A percentile compares a stretch with the other conserved stretches of the same genome.
phyloP scores from a whole-genome alignment of 1,140 invertebrate genomes.

The Parapsyche elsis region DNA sequence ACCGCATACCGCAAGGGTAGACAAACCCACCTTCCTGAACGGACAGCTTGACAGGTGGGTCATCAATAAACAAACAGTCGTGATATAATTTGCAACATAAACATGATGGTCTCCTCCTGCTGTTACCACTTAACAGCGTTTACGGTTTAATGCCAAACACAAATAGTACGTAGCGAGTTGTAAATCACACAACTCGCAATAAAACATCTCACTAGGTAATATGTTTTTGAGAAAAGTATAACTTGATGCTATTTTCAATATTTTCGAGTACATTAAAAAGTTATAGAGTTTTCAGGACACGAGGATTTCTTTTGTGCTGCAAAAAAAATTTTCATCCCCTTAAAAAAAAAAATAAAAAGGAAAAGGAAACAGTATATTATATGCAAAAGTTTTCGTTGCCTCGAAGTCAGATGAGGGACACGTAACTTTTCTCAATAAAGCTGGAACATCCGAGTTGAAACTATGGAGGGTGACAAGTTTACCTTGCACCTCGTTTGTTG shows the following conservation, averaged over 20 bases:
- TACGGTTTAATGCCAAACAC: constrained; percentile 12
- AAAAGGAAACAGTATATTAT: constrained; percentile 4
- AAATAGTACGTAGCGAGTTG: background rate
- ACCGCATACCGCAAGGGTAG: background rate
- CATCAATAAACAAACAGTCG: constrained; percentile 56
- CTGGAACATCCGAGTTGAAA: constrained; percentile 38
- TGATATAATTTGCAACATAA: constrained; percentile 48
- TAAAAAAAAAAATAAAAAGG: background rate
- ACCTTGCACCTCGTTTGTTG: constrained; percentile 35
- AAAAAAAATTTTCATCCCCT: background rate
- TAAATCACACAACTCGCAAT: background rate
- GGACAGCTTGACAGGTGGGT: constrained; percentile 47
- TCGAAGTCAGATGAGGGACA: constrained; percentile 31
- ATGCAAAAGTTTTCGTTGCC: constrained; percentile 21
- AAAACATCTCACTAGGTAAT: too few relatives aligned
- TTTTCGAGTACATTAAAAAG: background rate
- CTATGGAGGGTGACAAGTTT: constrained; percentile 38
- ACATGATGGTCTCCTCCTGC: constrained; percentile 11
- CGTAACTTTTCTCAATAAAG: constrained; percentile 38
- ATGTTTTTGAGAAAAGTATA: background rate
- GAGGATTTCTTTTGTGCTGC: background rate
- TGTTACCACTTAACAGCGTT: constrained; percentile 19
- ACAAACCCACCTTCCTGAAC: constrained; percentile 18
- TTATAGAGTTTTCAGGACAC: background rate
- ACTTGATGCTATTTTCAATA: background rate